A percentile compares a stretch with the other conserved stretches of the same genome.
phyloP scores from a whole-genome alignment of 2,113 vertebrate species.

The Halichoeres trimaculatus region DNA sequence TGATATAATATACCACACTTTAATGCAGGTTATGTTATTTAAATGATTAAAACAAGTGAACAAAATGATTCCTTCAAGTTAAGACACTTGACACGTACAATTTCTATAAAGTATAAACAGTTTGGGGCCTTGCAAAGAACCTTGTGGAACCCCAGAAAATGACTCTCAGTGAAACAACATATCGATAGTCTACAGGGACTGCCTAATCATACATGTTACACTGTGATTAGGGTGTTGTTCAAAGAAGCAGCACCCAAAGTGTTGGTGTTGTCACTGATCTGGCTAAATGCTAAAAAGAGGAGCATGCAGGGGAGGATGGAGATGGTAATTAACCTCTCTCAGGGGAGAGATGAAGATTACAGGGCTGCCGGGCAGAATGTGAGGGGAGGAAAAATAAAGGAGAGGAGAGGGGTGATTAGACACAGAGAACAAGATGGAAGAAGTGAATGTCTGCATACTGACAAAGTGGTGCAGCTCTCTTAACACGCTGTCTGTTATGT shows the following conservation, averaged over 20 bases:
- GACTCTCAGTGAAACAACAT: background rate
- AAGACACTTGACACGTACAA: background rate
- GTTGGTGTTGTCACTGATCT: constrained; percentile 34
- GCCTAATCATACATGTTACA: constrained; percentile 1
- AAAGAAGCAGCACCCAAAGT: background rate
- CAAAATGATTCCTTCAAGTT: background rate
- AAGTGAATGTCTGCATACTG: constrained; percentile 2
- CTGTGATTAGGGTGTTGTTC: background rate
- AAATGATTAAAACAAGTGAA: too few species aligned
- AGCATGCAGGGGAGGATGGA: constrained; percentile 27
- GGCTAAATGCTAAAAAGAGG: constrained; percentile 26
- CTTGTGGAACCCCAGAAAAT: background rate
- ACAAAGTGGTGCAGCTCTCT: constrained; percentile 25
- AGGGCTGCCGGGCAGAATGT: constrained; percentile 28
- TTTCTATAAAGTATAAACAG: background rate
- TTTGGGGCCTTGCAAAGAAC: background rate
- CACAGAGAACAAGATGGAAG: background rate
- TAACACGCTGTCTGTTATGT: constrained; percentile 5
- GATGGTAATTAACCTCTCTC: constrained; percentile 61
- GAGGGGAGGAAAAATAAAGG: constrained; percentile 21
- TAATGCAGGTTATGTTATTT: too few species aligned
- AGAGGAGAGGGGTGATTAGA: background rate
- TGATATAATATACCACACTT: too few species aligned
- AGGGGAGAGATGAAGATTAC: constrained; percentile 45
- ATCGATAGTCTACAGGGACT: background rate